Conservation (phyloP, 2,113 vertebrate genomes). For the Bambusicola thoracicus region DNA sequence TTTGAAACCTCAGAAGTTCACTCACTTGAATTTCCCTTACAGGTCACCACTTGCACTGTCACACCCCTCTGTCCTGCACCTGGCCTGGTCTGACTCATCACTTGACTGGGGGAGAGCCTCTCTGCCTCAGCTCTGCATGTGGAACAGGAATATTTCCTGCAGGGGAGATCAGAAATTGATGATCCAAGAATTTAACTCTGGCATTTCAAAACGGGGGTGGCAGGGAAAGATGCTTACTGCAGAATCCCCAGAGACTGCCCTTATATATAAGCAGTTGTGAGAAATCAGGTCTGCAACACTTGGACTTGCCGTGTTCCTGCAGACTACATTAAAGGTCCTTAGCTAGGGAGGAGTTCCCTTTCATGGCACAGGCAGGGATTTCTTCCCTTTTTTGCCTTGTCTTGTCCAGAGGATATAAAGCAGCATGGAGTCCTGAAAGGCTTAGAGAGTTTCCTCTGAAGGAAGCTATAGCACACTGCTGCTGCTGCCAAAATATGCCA, state of each 20-base stretch:
- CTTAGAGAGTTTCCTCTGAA: constrained; percentile 8
- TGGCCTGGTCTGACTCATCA: constrained; percentile 57
- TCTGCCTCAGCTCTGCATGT: not conserved
- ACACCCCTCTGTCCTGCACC: constrained; percentile 62
- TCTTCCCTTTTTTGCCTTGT: not conserved
- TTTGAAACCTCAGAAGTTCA: constrained; percentile 58
- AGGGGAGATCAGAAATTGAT: not conserved
- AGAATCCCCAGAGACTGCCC: not conserved
- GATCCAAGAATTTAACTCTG: accelerated
- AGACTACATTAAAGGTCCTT: not conserved
- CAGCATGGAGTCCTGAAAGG: not conserved
- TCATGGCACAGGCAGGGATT: not conserved
- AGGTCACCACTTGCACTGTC: constrained; percentile 54
- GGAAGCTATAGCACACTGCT: not conserved
- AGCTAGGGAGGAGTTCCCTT: not conserved
- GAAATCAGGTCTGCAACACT: not conserved
- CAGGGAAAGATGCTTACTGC: not conserved
- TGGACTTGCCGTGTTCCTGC: not conserved
- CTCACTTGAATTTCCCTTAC: constrained; percentile 36
- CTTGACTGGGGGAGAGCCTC: not conserved
- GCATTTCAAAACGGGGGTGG: not conserved
- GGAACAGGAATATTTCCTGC: not conserved
- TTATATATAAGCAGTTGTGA: not conserved
- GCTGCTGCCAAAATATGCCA: not conserved
- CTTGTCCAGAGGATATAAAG: not conserved